phyloP scores from a whole-genome alignment of 2,888 invertebrate species.

The Leptinotarsa rubiginosa region DNA sequence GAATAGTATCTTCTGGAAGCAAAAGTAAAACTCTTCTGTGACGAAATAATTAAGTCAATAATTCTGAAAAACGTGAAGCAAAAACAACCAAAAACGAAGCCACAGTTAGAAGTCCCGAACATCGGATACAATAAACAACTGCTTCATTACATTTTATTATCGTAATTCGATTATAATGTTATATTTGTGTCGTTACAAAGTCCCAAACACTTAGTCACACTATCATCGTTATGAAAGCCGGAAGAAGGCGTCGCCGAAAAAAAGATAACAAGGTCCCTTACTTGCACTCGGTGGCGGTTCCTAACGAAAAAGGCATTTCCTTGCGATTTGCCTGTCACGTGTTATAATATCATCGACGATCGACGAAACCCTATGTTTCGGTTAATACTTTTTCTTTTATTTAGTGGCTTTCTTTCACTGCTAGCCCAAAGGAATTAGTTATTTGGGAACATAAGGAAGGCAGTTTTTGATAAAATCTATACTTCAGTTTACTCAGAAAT shows the following conservation, averaged over 20 bases:
- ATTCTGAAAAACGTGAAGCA: not conserved
- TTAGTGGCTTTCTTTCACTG: not conserved
- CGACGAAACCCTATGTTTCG: constrained; percentile 10
- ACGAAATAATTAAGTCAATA: too few relatives aligned
- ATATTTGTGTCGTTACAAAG: constrained; percentile 10
- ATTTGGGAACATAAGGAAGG: not conserved
- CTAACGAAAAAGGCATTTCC: constrained; percentile 10
- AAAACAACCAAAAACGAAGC: not conserved
- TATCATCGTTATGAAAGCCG: constrained; percentile 7
- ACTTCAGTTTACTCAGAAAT: too few relatives aligned
- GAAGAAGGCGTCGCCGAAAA: constrained; percentile 13
- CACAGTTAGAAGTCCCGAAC: not conserved
- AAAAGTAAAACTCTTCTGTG: too few relatives aligned
- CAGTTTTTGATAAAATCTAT: too few relatives aligned
- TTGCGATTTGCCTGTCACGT: not conserved
- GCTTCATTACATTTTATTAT: not conserved
- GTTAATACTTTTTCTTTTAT: not conserved
- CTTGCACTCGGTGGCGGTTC: not conserved
- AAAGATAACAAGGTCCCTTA: constrained; percentile 20
- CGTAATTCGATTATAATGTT: constrained; percentile 16
- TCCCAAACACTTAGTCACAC: constrained; percentile 13
- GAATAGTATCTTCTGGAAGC: too few relatives aligned
- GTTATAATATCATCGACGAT: not conserved
- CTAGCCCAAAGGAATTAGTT: not conserved
- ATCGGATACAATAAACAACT: not conserved